Evolutionary conservation across 2,113 vertebrate species (phyloP).

Genomic region (Microtus montanus): DNA sequence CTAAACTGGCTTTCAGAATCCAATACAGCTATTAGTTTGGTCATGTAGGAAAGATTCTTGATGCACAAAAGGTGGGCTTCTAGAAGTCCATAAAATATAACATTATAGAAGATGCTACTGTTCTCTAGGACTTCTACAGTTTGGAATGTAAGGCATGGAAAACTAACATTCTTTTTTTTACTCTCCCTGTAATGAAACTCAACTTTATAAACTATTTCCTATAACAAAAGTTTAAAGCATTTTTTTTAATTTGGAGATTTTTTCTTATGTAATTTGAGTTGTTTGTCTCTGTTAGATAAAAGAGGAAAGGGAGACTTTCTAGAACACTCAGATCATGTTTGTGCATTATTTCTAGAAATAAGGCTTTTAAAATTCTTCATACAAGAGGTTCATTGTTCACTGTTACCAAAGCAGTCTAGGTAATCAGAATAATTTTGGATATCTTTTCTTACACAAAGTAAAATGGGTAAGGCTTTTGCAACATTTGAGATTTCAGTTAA

Average conservation of each 20-base stretch:
- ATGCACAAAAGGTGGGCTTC: neutral
- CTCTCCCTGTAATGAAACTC: neutral
- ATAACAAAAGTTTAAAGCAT: neutral
- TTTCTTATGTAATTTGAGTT: constrained; percentile 45
- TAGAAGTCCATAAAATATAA: neutral
- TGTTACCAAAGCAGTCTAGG: constrained; percentile 39
- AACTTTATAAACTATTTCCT: neutral
- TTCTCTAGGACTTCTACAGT: neutral
- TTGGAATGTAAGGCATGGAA: neutral
- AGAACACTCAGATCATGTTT: constrained; percentile 26
- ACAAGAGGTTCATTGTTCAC: constrained; percentile 49
- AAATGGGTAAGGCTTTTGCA: constrained; percentile 55
- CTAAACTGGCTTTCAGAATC: neutral
- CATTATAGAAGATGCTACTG: neutral
- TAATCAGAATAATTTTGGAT: constrained; percentile 40
- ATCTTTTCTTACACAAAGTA: neutral
- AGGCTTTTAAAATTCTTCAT: neutral
- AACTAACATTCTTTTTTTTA: neutral
- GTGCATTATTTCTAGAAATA: constrained; percentile 46
- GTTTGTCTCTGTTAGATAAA: constrained; percentile 44
- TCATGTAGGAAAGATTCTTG: neutral
- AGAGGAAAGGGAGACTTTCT: neutral
- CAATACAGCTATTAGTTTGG: neutral
- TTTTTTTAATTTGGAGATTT: neutral
- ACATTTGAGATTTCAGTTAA: constrained; percentile 54